phyloP scores from a whole-genome alignment of 2,797 vertebrate species.

The Aphelocoma californica region DNA sequence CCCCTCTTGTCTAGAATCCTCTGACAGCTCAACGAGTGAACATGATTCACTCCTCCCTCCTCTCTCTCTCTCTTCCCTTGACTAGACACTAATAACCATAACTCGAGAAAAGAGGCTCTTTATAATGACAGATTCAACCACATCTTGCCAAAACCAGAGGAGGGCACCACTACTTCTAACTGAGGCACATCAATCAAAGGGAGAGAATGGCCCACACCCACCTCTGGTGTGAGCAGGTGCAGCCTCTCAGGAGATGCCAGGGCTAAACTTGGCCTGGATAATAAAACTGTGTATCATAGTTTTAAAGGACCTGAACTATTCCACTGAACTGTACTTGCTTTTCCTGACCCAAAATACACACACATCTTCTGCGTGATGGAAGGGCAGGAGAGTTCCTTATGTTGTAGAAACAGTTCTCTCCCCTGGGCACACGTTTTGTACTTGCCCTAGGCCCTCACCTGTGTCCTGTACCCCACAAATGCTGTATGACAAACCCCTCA shows the following conservation, averaged over 20 bases:
- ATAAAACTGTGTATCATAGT: background rate
- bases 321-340: background rate
- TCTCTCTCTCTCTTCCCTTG: slow-evolving; percentile 18
- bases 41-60: slow-evolving; percentile 37
- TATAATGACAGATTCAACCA: background rate
- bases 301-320: background rate
- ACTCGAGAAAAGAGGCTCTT: slow-evolving; percentile 28
- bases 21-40: slow-evolving; percentile 39
- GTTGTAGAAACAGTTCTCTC: background rate
- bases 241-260: background rate
- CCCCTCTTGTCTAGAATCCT: background rate
- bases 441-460: background rate
- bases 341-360: background rate
- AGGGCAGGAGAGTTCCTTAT: background rate
- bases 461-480: background rate
- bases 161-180: background rate
- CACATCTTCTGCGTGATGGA: background rate
- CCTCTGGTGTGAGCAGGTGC: background rate
- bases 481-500: background rate
- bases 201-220: background rate
- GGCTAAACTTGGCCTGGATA: background rate
- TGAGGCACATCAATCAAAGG: background rate
- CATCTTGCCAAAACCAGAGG: slow-evolving; percentile 22
- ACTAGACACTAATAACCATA: slow-evolving; percentile 54
- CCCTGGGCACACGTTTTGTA: background rate